Conservation (phyloP, 2,797 vertebrate genomes). For the Notamacropus eugenii region DNA sequence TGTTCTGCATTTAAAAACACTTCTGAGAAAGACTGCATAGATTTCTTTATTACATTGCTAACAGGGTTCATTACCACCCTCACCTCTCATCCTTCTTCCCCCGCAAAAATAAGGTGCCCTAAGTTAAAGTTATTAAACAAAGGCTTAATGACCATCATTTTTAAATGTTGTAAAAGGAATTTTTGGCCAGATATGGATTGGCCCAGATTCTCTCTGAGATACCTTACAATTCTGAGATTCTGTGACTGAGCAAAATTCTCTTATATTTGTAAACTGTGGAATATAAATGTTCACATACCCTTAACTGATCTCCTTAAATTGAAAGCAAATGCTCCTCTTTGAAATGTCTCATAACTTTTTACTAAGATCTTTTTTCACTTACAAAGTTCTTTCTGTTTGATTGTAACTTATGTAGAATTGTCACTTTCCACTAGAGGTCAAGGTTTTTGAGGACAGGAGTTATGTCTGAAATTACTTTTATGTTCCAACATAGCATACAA, state of each 20-base stretch:
- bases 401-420: not conserved
- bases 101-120: not conserved
- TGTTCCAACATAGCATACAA: not conserved
- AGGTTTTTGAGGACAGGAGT: not conserved
- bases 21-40: not conserved
- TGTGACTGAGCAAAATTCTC: not conserved
- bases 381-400: not conserved
- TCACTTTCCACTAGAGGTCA: not conserved
- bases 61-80: not conserved
- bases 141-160: not conserved
- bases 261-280: not conserved
- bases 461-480: not conserved
- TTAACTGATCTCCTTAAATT: not conserved
- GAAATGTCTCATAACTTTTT: not conserved
- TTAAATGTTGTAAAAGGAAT: not conserved
- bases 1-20: not conserved
- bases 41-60: not conserved
- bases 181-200: not conserved
- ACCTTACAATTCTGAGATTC: not conserved
- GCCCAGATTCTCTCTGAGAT: not conserved
- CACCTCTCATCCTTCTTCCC: fast-evolving
- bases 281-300: not conserved
- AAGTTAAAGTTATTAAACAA: not conserved
- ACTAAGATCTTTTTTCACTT: not conserved
- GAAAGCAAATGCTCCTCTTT: not conserved